These are phyloP conservation scores for Limnephilus lunatus DNA, from an alignment of 2,888 invertebrate species.

Conservation along the genomic window DNA sequence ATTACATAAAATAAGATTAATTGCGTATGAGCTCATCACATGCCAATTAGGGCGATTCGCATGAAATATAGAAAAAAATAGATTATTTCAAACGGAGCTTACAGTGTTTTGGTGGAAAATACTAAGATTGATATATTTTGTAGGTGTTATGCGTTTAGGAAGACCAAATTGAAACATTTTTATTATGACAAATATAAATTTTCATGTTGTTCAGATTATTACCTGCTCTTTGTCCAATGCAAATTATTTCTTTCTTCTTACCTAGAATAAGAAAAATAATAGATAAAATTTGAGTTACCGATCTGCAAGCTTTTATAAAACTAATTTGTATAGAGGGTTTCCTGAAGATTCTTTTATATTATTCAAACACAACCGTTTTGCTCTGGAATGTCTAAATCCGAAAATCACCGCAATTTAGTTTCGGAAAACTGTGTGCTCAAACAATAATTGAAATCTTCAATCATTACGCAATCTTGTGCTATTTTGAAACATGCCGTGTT, in stretches of 20 bases:
- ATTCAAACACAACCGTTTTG: background rate
- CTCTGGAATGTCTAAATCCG: background rate
- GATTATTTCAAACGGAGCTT: background rate
- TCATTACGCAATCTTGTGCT: background rate
- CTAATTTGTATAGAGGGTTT: background rate
- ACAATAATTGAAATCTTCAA: background rate
- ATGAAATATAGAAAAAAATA: background rate
- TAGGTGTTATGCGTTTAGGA: too few species aligned
- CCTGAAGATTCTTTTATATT: background rate
- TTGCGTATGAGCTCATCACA: background rate
- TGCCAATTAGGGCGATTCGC: conserved; percentile 4
- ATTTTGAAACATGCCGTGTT: background rate
- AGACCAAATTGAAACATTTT: too few species aligned
- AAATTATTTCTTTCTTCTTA: too few species aligned
- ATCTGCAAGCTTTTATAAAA: too few species aligned
- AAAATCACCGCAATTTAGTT: background rate
- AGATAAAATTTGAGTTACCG: background rate
- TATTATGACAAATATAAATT: too few species aligned
- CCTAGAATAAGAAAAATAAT: background rate
- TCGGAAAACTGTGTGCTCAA: background rate
- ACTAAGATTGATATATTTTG: too few species aligned
- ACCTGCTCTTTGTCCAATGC: too few species aligned
- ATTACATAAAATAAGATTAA: conserved; percentile 26
- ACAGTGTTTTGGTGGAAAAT: background rate
- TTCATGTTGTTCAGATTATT: too few species aligned